Conservation (phyloP, 2,113 vertebrate genomes). For the Hyaena hyaena region DNA sequence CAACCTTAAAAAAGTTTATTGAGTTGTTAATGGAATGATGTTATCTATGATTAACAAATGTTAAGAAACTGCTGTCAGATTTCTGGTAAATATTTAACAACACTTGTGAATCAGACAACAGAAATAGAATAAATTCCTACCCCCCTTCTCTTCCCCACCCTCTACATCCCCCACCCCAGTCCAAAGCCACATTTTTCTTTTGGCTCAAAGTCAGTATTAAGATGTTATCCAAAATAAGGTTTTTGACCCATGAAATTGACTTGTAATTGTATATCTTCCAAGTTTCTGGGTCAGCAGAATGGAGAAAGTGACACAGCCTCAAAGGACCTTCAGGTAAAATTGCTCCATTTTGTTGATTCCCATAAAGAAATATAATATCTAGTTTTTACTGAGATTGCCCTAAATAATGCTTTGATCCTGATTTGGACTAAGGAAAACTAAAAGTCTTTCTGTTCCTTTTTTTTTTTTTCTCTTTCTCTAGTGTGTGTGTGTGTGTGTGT, state of each 20-base stretch:
- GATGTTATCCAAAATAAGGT: conserved; percentile 21
- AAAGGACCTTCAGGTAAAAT: neutral
- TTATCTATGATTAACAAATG: conserved; percentile 65
- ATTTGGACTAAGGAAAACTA: neutral
- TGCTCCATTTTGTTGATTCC: neutral
- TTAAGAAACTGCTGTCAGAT: conserved; percentile 54
- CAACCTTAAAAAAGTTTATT: conserved; percentile 46
- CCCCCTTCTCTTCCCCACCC: neutral
- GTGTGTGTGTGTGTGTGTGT: neutral
- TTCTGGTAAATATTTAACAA: conserved; percentile 71
- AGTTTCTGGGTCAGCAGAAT: neutral
- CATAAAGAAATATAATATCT: neutral
- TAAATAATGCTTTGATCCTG: neutral
- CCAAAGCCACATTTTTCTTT: neutral
- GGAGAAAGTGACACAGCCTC: neutral
- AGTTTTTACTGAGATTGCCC: neutral
- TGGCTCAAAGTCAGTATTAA: neutral
- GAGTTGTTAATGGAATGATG: conserved; percentile 28
- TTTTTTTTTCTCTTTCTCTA: neutral
- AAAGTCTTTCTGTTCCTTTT: neutral
- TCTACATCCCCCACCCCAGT: neutral
- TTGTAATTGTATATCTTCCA: neutral
- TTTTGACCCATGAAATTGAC: neutral
- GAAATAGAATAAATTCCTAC: neutral
- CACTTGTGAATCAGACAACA: conserved; percentile 49